Conservation (phyloP, 2,888 invertebrate genomes). For the Parapristionchus giblindavisi region DNA sequence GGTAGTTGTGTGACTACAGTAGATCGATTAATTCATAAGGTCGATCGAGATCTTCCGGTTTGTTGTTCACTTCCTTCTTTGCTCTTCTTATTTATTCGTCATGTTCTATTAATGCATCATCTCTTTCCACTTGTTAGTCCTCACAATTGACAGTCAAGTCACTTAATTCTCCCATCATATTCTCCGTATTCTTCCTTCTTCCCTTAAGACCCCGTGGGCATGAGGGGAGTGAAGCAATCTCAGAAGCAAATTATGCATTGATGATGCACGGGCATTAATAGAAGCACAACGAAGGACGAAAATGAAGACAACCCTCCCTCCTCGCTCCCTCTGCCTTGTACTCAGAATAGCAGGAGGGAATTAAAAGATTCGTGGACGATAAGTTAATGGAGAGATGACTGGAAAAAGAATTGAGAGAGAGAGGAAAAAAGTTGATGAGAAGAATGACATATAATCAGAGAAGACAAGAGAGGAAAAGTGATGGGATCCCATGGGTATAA, state of each 20-base stretch:
- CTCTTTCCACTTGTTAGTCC: too few species aligned
- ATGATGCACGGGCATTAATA: neutral
- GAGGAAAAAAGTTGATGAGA: too few species aligned
- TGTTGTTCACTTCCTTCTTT: too few species aligned
- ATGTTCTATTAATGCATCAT: too few species aligned
- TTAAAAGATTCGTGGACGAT: too few species aligned
- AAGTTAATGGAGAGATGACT: too few species aligned
- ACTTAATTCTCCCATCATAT: too few species aligned
- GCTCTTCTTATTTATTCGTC: too few species aligned
- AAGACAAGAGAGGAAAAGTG: neutral
- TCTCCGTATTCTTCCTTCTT: neutral
- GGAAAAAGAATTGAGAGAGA: too few species aligned
- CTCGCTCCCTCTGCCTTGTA: neutral
- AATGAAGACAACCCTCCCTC: neutral
- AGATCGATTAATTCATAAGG: constrained; percentile 69
- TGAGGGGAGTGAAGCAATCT: too few species aligned
- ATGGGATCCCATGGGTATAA: too few species aligned
- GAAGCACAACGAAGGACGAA: neutral
- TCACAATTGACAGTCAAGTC: too few species aligned
- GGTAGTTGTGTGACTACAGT: constrained; percentile 73
- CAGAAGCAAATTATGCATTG: constrained; percentile 11
- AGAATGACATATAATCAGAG: constrained; percentile 25
- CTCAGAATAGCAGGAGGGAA: constrained; percentile 2
- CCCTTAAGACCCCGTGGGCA: neutral
- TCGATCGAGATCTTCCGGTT: constrained; percentile 51